Evolutionary conservation across 2,797 vertebrate species (phyloP).

Genomic region (Margarornis squamiger): DNA sequence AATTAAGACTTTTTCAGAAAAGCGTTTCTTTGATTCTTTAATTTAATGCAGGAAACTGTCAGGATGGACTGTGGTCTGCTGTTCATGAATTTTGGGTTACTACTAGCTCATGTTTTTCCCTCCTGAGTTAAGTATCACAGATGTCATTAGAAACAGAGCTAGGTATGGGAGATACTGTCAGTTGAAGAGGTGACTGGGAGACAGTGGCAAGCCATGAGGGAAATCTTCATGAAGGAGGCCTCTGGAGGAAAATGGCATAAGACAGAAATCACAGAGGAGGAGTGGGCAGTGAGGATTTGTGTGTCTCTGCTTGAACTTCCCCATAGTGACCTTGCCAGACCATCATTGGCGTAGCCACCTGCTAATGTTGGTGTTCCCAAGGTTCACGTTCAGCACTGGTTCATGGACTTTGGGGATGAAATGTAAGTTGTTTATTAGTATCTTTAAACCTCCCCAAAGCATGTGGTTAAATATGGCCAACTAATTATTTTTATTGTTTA

Average conservation of each 20-base stretch:
- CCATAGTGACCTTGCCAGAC: rapidly evolving
- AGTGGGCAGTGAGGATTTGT: not conserved
- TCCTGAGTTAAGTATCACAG: not conserved
- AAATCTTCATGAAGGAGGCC: not conserved
- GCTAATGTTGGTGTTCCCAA: not conserved
- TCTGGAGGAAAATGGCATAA: not conserved
- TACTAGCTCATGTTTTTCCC: not conserved
- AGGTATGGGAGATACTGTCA: rapidly evolving
- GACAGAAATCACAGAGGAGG: not conserved
- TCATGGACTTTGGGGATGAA: not conserved
- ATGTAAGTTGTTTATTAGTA: not conserved
- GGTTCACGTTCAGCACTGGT: not conserved
- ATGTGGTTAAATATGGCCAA: not conserved
- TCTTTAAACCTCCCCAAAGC: not conserved
- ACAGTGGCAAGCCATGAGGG: not conserved
- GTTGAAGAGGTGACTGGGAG: not conserved
- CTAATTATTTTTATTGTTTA: constrained; percentile 4
- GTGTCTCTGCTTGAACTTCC: not conserved
- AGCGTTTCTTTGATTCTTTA: not conserved
- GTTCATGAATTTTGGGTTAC: not conserved
- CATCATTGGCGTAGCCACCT: not conserved
- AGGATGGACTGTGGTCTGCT: not conserved
- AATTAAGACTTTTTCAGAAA: not conserved
- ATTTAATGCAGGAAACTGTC: not conserved
- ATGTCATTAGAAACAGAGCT: not conserved